Conservation (phyloP, 1,140 invertebrate genomes). For the Diorhabda elongata region DNA sequence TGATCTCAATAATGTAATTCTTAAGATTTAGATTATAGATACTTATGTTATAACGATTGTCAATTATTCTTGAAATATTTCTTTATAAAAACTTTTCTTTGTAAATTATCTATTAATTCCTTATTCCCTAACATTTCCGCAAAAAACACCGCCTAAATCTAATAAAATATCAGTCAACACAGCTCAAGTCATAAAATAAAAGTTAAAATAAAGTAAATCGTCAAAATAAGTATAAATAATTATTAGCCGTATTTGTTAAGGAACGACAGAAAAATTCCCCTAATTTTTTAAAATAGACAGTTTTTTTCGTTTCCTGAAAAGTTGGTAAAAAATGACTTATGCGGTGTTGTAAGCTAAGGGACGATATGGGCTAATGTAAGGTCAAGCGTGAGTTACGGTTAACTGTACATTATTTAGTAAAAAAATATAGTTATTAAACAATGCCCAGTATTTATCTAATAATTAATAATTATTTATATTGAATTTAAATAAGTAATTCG, state of each 20-base stretch:
- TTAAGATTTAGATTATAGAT: background rate
- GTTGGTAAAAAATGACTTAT: conserved; percentile 16
- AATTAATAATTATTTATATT: no score
- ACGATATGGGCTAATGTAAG: background rate
- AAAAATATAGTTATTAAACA: no score
- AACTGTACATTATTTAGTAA: no score
- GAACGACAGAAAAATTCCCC: background rate
- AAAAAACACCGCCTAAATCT: conserved; percentile 4
- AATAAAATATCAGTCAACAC: conserved; percentile 17
- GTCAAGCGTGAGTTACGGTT: no score
- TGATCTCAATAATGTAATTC: background rate
- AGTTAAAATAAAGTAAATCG: no score
- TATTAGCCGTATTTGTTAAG: background rate
- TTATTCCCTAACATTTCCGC: conserved; percentile 5
- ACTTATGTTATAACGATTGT: background rate
- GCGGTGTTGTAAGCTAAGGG: conserved; percentile 10
- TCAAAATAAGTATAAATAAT: background rate
- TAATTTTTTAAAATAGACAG: conserved; percentile 10
- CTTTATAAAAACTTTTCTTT: no score
- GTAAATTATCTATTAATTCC: background rate
- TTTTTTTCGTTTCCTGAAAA: conserved; percentile 15
- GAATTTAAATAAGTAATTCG: no score
- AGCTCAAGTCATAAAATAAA: conserved; percentile 15
- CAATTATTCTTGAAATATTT: background rate
- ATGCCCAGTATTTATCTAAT: no score